Evolutionary conservation across 2,888 invertebrate species (phyloP), one percentile per base, ranked within the genome.

Genomic region (Psylliodes chrysocephalus): DNA sequence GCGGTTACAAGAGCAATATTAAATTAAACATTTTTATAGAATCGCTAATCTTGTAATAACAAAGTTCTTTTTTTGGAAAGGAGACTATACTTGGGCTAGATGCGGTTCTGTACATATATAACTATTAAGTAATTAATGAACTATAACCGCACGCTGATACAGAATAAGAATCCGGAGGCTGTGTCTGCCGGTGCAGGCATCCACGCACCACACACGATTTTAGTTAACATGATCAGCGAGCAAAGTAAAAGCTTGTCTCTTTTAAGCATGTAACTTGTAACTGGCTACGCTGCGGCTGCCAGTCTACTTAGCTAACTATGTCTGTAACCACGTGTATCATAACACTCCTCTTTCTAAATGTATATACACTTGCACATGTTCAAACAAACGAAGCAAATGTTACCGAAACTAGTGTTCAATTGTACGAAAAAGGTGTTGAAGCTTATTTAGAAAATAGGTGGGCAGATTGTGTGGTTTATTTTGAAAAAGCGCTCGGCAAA

Each of bases 401-500:
- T n/a, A 74, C 73, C 8, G 71, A 75, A 60, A 70, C 74, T 28
- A 76, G 78, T 55, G 72, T 71, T 5, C 61, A 72, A 25, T 67
- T 77, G 18, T 82, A 80, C 71, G 76, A 81, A 80, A 81, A 78
- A 75, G 91, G 89, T 55, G 84, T 89, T 6, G 84, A 87, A 64
- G 88, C 91, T 6, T 93, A 92, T 80, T 81, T 87, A 53, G 86
- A 87, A 22, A 89, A 91, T 73, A 84, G 88, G 76, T 93, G 90
- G 89, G 84, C 86, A 15, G 87, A 87, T 64, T 94, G 94, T 78
- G 86, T 91, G 64, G 79, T 83, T 15, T 85, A 88, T 72, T 87
- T 94, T 76, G 87, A 90, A 78, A 84, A 86, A 63, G 86, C 92
- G 0, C 71, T 92, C 18, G 83, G 87, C 71, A 82, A 86, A 63